Base-by-base conservation (phyloP, 2,888 invertebrate species). In the Bombylius discolor region DNA sequence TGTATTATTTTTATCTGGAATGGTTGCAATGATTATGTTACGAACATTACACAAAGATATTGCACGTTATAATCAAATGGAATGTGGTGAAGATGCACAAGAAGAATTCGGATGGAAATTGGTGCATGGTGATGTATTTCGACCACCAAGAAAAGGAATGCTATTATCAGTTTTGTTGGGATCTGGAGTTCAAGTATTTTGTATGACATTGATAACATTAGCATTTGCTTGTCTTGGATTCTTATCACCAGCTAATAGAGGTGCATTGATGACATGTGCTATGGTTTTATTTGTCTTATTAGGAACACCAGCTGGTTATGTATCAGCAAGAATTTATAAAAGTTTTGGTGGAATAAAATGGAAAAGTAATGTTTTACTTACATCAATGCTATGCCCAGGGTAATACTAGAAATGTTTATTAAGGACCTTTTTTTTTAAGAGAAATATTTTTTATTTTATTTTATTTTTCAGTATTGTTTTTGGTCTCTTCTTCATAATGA, bases 201-300 rank as follows among this genome's bases (percentile, higher is more conserved):
- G 88, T 68, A 98, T 99, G 97, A 86, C 93, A 1, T 78, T 97
- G 52, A 89, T 98, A 53, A 98, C 98, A 0, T 76, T 99, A 57
- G 95, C 91, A 14, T 98, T 99, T 76, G 99, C 99, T n/a, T 98
- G 98, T 72, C 81, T 99, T 61, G 99, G 99, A 55, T 99, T 99
- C 77, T 79, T 99, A 56, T 98, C 97, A 11, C 99, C 99, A 1
- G 98, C 98, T 5, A 98, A 99, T 76, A 85, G 99, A 66, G 99
- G 99, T 9, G 95, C 97, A 1, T 76, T 99, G 58, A 99, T 99
- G 97, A 99, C 98, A 1, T 98, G 97, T 71, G 89, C 95, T 34
- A 84, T 99, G 80, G 91, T 98, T 1, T 81, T 96, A 60, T 99
- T 91, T 77, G 98, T 98, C n/a, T 83, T 96, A 61, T 81, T 99